Conservation (phyloP, 2,797 vertebrate genomes). For the Sebastes reedi region DNA sequence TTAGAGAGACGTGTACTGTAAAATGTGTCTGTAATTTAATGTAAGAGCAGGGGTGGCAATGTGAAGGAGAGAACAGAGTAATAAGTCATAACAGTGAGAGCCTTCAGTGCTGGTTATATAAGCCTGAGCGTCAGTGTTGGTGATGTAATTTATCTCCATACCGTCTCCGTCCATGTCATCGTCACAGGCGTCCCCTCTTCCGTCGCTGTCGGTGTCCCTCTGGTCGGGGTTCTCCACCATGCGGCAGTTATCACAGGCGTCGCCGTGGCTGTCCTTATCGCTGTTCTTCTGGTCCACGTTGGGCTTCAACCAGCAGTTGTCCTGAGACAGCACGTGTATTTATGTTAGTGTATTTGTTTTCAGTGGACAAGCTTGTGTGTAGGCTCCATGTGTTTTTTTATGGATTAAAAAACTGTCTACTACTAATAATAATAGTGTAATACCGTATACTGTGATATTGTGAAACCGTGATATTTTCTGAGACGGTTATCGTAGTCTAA, state of each 20-base stretch:
- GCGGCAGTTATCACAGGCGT: slow-evolving; percentile 97
- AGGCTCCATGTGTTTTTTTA: background rate
- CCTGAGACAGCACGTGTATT: slow-evolving; percentile 75
- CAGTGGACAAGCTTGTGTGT: background rate
- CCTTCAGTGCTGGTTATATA: slow-evolving; percentile 50
- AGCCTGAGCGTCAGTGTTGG: slow-evolving; percentile 33
- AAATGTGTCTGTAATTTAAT: slow-evolving; percentile 6
- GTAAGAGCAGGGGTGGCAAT: background rate
- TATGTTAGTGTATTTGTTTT: background rate
- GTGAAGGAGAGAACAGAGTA: slow-evolving; percentile 16
- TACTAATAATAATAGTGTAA: too few relatives aligned
- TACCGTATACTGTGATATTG: too few relatives aligned
- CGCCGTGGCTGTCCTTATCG: slow-evolving; percentile 94
- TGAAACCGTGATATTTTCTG: too few relatives aligned
- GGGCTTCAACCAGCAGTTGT: slow-evolving; percentile 92
- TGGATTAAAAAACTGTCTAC: background rate
- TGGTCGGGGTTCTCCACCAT: slow-evolving; percentile 93
- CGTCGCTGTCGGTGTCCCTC: slow-evolving; percentile 93
- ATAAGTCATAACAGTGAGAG: slow-evolving; percentile 24
- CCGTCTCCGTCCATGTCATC: slow-evolving; percentile 99
- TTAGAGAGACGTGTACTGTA: background rate
- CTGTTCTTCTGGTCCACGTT: slow-evolving; percentile 94
- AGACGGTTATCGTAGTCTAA: too few relatives aligned
- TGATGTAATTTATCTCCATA: slow-evolving; percentile 64
- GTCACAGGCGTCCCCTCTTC: slow-evolving; percentile 94